Evolutionary conservation across 2,797 vertebrate species (phyloP).

Genomic region (Enteromius thamalakanensis): DNA sequence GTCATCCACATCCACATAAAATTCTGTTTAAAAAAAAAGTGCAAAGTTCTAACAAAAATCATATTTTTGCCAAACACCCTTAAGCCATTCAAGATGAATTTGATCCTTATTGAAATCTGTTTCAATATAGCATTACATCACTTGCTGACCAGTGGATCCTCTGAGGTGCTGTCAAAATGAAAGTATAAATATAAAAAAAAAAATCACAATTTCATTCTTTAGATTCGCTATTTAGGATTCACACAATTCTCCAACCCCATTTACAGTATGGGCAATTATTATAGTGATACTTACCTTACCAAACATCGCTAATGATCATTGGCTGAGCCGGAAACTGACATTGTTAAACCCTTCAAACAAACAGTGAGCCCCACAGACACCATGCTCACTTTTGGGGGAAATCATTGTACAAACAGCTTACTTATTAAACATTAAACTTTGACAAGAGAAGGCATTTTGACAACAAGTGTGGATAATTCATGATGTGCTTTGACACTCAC

Average conservation of each 20-base stretch:
- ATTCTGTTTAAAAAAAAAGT: neutral
- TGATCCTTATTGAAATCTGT: neutral
- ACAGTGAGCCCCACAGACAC: neutral
- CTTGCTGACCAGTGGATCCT: neutral
- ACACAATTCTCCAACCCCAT: no score
- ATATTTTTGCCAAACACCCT: neutral
- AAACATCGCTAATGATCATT: neutral
- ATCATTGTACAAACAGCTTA: neutral
- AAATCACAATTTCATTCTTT: neutral
- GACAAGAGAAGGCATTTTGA: neutral
- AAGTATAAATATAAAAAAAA: neutral
- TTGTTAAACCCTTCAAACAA: neutral
- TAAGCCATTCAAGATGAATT: neutral
- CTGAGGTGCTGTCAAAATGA: neutral
- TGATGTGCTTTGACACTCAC: slow-evolving; percentile 75
- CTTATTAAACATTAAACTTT: neutral
- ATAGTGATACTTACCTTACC: neutral
- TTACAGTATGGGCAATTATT: neutral
- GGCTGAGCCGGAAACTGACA: neutral
- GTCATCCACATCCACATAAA: no score
- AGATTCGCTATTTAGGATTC: neutral
- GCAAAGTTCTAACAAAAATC: neutral
- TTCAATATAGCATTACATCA: neutral
- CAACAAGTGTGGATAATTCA: slow-evolving; percentile 5
- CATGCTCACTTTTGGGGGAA: neutral